Evolutionary conservation across 1,140 invertebrate genomes (phyloP), one percentile per base, ranked within the genome.

Genomic region (Drosophila tani): DNA sequence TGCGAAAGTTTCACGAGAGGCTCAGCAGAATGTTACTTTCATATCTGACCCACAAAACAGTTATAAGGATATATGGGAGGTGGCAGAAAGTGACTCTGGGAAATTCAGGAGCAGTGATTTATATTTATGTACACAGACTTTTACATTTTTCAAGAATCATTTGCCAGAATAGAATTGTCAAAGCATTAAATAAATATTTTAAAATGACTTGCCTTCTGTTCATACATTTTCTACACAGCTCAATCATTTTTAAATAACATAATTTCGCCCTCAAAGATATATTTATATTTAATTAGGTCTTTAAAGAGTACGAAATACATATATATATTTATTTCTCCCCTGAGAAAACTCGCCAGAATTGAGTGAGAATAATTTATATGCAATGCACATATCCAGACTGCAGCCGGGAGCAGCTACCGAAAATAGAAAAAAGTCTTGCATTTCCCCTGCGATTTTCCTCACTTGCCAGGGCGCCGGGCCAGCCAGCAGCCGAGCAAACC

Each of bases 21-120:
- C 35, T 60, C 38, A 57, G 51, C 29, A 19, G 35, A 47, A 76
- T 66, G 35, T 58, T 55, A 41, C 70, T 67, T 67, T 84, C 82
- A 65, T 73, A 66, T 62, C 41, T 85, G 82, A 81, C 82, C 82
- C 47, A 77, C 50, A 77, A 68, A 56, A 8, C 2, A 47, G 24
- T 41, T 51, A 59, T 64, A 53, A 19, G 49, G 41, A 60, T 51
- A 45, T 55, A 41, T 21, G 17, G 4, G n/a, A 19, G 27, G 21
- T 14, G 40, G 29, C 59, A 65, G 59, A 19, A 38, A 24, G 50
- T 63, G n/a, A 45, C 15, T 65, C 15, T 0, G 9, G 17, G 58
- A 32, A 40, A 27, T 40, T 19, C 3, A 19, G 21, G 27, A 5
- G 9, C 1, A 62, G 8, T 11, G 11, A 35, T 17, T 24, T 60